Evolutionary conservation across 2,113 vertebrate species (phyloP).

Genomic region (Pterocles burchelli): DNA sequence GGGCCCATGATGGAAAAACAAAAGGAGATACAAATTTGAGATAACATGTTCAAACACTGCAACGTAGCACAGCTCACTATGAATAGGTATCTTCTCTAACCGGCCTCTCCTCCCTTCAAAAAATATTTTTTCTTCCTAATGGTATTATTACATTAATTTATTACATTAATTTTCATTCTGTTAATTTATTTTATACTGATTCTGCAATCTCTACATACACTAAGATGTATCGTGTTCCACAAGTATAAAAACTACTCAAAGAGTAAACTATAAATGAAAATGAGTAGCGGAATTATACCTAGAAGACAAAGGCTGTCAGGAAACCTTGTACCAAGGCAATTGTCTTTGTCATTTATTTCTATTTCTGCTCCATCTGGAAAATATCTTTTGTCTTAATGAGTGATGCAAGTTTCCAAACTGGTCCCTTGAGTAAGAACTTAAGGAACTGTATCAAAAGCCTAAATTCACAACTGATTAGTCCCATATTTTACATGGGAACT

Average conservation of each 20-base stretch:
- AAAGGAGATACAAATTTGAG: neutral
- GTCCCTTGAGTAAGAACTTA: neutral
- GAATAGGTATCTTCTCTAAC: neutral
- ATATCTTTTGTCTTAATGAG: neutral
- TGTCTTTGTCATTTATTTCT: neutral
- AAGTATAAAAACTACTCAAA: neutral
- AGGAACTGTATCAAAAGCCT: neutral
- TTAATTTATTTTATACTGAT: neutral
- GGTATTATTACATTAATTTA: neutral
- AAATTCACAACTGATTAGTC: neutral
- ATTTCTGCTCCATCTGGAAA: constrained; percentile 2
- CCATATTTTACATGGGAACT: neutral
- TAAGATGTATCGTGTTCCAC: neutral
- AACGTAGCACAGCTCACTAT: neutral
- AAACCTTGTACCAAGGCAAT: neutral
- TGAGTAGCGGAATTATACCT: neutral
- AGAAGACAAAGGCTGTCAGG: neutral
- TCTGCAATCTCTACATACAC: neutral
- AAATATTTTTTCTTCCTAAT: neutral
- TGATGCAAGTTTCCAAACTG: neutral
- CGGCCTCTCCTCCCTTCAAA: neutral
- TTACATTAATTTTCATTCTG: neutral
- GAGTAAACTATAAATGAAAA: neutral
- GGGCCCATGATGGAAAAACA: neutral
- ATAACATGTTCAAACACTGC: neutral